Base-by-base conservation (phyloP, 2,797 vertebrate genomes). In the Enteromius mattozi region DNA sequence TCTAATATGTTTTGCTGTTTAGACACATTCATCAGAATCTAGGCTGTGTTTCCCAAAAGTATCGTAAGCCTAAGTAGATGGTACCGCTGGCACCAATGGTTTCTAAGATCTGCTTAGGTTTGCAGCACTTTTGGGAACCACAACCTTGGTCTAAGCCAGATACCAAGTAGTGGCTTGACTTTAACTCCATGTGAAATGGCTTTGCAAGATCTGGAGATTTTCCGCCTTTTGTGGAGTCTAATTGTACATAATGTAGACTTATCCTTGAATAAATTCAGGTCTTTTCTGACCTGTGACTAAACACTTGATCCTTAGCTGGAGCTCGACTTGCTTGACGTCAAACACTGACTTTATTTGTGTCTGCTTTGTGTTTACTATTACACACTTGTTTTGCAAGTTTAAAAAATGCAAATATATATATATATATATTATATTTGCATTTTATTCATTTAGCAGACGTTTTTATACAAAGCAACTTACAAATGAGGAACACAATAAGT, bases 211-310 rank as follows among this genome's bases (percentile, higher is more conserved):
- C 65, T 61, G 10, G 33, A 37, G 79, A 35, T 51, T 75, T 70
- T 40, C n/a, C 13, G 6, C 24, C 12, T 63, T 80, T 59, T 71
- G 66, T 81, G 27, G 37, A 61, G 17, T 13, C 8, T 40, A 8
- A 40, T 76, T 47, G 33, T 16, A 45, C 7, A 19, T 61, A 59
- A 81, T 59, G 17, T 47, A 33, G 42, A 37, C 68, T 33, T 24
- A 12, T 37, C 24, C 30, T n/a, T 76, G 33, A 56, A 40, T 35
- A 2, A 21, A 1, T 51, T 51, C 65, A 69, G 35, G 16, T 35
- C 8, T 68, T 68, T 33, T 80, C 30, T 80, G 66, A 27, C 4
- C n/a, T 40, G 35, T 81, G 37, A 81, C 16, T 81, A 61, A 61
- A 30, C 6, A 16, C 12, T 47, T 61, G 19, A 72, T 56, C 21